Evolutionary conservation across 64 coral and sea anemone species (phyloP), one percentile per base, ranked within the genome.

Genomic region (Montipora capricornis): DNA sequence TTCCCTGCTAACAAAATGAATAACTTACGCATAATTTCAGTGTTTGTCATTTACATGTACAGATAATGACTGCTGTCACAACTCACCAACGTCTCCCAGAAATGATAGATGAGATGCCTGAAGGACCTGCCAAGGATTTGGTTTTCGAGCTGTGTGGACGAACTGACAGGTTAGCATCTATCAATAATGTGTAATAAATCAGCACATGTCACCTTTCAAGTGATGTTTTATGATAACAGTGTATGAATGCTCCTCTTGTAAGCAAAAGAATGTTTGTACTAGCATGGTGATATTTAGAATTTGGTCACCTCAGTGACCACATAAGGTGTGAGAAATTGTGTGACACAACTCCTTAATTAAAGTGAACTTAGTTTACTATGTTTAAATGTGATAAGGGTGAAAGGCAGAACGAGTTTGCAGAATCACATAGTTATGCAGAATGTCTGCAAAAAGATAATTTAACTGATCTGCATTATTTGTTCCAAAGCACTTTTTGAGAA

Each of bases 31-130:
- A 76, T 45, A 11, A 44, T 76, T 76, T 13, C 11, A 10, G 44
- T 14, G 24, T 4, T 76, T 26, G 24, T 44, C 37, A 44, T 44
- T 76, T 76, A 14, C 51, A 58, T 37, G 47, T 73, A 24, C 44
- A 92, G 90, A 92, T 92, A 73, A 92, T 92, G 90, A 84, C n/a
- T 92, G 90, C 90, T 75, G 80, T 92, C 22, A 70, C 79, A 49
- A 82, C 67, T 45, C 90, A 84, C 6, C 90, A 92, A 50, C 58
- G 53, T 5, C 60, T 92, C 26, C 90, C 90, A 59, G 48, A 74
- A 10, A 20, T 83, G 73, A 92, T 92, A 51, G 48, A 83, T 15
- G 49, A 83, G 14, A 92, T 92, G 78, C 90, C 90, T 49, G 19
- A 67, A 64, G 47, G 88, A 64, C 59, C 14, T 80, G 88, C 88